Conservation (phyloP, 2,113 vertebrate species). For the Lonchura striata region DNA sequence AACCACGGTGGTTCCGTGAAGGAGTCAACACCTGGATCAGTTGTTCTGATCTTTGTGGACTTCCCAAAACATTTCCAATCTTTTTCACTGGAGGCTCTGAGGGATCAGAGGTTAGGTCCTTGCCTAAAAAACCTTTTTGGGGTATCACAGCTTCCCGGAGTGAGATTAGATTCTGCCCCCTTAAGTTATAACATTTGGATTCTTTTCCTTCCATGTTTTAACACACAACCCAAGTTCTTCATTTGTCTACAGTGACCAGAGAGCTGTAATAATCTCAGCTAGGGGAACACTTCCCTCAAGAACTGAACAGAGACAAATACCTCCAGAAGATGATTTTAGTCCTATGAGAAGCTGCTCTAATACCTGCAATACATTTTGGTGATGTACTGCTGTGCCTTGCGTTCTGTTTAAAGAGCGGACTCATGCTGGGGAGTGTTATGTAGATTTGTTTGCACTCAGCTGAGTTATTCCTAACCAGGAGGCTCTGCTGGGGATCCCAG, state of each 20-base stretch:
- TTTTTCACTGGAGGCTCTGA: neutral
- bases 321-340: neutral
- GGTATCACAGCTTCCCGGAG: neutral
- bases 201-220: neutral
- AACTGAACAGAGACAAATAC: neutral
- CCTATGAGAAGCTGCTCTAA: neutral
- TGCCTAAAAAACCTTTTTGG: neutral
- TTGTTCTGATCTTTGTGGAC: neutral
- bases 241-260: neutral
- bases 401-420: neutral
- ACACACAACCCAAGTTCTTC: neutral
- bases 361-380: neutral
- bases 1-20: neutral
- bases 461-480: neutral
- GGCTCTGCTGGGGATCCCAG: neutral
- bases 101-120: neutral
- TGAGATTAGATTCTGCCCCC: neutral
- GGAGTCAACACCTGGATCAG: too few relatives aligned
- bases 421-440: neutral
- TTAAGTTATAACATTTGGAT: neutral
- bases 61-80: neutral
- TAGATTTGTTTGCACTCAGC: neutral
- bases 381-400: neutral
- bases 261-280: neutral
- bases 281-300: neutral